phyloP scores from a whole-genome alignment of 2,888 invertebrate genomes.

The Tachina lurida region DNA sequence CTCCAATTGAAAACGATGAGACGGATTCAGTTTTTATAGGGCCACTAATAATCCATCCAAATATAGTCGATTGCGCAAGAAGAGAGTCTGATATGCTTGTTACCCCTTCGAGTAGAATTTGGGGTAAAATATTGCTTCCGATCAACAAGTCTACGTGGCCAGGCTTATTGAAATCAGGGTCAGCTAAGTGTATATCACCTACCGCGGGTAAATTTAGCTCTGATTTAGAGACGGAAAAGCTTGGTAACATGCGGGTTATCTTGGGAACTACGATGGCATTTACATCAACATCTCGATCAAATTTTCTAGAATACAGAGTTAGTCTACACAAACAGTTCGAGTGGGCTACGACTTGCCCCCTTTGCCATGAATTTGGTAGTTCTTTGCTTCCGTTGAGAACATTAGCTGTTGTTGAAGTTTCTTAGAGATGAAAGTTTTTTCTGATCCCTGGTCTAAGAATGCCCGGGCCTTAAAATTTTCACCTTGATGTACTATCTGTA shows the following conservation, averaged over 20 bases:
- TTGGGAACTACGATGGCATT: too few species aligned
- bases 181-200: neutral
- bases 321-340: neutral
- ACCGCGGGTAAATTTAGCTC: neutral
- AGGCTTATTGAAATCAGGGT: neutral
- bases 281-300: neutral
- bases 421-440: neutral
- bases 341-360: neutral
- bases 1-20: neutral
- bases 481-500: neutral
- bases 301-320: neutral
- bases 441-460: neutral
- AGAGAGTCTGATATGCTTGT: neutral
- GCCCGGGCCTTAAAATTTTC: neutral
- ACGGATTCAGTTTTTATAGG: neutral
- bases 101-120: neutral
- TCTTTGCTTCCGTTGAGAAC: neutral
- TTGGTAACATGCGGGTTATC: neutral
- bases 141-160: neutral
- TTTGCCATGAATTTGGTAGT: neutral
- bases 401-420: neutral
- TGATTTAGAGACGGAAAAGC: neutral
- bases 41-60: slow-evolving; percentile 1
- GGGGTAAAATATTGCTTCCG: neutral
- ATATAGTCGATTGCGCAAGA: neutral